These are phyloP conservation scores for Aricia agestis DNA, from an alignment of 1,140 invertebrate species.

Conservation along the genomic window DNA sequence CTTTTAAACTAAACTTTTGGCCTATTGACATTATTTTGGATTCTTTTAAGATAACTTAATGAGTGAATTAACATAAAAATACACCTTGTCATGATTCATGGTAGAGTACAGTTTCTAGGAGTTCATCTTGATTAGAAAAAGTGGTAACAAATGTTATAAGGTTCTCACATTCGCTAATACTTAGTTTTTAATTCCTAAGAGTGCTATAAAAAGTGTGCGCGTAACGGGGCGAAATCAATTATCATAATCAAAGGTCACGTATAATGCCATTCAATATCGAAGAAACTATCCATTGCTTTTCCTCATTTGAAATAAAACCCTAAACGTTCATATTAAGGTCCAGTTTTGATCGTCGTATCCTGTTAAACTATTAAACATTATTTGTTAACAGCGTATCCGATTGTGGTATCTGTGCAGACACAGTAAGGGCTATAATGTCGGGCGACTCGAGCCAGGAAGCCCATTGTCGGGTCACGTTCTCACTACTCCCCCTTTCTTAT, in stretches of 20 bases:
- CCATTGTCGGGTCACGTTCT: slow-evolving; percentile 75
- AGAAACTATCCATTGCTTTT: slow-evolving; percentile 46
- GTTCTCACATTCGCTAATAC: background rate
- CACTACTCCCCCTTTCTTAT: slow-evolving; percentile 74
- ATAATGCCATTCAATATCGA: slow-evolving; percentile 65
- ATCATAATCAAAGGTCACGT: slow-evolving; percentile 71
- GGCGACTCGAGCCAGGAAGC: slow-evolving; percentile 72
- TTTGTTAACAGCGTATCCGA: slow-evolving; percentile 56
- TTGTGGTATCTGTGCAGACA: slow-evolving; percentile 41
- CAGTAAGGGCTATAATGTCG: slow-evolving; percentile 52
- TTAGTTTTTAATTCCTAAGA: background rate
- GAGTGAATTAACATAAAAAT: no score
- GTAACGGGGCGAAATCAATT: slow-evolving; percentile 58
- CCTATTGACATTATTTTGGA: no score
- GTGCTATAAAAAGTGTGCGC: slow-evolving; percentile 35
- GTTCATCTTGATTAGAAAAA: no score
- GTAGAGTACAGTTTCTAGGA: no score
- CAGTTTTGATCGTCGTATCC: background rate
- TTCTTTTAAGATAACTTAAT: no score
- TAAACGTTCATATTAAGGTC: slow-evolving; percentile 27
- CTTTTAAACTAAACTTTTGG: background rate
- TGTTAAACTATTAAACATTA: slow-evolving; percentile 46
- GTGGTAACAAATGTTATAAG: background rate
- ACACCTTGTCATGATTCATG: no score
- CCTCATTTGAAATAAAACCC: slow-evolving; percentile 25